A percentile compares a stretch with the other conserved stretches of the same genome.
Conservation (phyloP, 2,888 invertebrate genomes). For the Calameuta idolon region DNA sequence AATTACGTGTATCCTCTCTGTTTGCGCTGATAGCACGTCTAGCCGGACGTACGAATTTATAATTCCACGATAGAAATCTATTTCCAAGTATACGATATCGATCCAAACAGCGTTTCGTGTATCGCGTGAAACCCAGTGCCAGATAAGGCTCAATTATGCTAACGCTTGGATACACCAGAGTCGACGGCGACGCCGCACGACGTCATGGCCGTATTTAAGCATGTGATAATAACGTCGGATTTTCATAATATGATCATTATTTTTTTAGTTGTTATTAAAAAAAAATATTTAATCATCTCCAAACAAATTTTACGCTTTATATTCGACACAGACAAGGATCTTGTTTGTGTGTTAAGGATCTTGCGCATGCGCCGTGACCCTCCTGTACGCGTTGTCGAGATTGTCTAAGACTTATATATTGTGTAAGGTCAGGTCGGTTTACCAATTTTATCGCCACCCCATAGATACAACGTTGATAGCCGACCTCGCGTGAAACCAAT, state of each 20-base stretch:
- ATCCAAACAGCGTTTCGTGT: slow-evolving; percentile 28
- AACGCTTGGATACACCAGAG: not conserved
- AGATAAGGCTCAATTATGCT: slow-evolving; percentile 7
- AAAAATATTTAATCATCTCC: not conserved
- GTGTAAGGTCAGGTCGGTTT: slow-evolving; percentile 13
- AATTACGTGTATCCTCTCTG: not conserved
- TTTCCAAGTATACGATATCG: slow-evolving; percentile 33
- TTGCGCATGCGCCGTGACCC: not conserved
- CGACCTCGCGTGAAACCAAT: slow-evolving; percentile 60
- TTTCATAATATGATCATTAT: not conserved
- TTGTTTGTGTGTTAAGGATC: not conserved
- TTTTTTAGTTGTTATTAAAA: not conserved
- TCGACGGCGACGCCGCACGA: not conserved
- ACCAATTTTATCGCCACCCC: slow-evolving; percentile 33
- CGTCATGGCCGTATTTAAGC: not conserved
- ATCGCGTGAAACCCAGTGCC: slow-evolving; percentile 3
- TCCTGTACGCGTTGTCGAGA: not conserved
- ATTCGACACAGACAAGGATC: not conserved
- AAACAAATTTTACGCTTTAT: not conserved
- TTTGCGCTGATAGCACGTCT: not conserved
- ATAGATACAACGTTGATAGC: slow-evolving; percentile 57
- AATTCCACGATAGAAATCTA: slow-evolving; percentile 26
- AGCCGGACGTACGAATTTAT: slow-evolving; percentile 7
- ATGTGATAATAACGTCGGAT: not conserved
- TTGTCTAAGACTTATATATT: not conserved